Percentiles rank a stretch among this genome's conserved stretches.
Conservation (phyloP, 2,888 invertebrate genomes). For the Ichneumoninae sp. region DNA sequence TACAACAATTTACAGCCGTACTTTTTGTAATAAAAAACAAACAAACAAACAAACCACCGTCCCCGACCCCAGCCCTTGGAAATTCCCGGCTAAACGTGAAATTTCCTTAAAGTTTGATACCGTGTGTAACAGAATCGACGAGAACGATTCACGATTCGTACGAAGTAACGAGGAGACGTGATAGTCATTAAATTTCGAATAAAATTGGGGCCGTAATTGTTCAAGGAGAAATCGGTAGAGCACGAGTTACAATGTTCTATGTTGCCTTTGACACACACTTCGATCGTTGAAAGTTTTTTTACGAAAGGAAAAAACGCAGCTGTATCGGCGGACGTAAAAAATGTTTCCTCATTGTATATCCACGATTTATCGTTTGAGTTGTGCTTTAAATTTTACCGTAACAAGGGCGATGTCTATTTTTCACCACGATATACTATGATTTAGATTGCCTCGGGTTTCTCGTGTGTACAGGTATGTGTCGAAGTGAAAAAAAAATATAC, state of each 20-base stretch:
- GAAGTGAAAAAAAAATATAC: neutral
- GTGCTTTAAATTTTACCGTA: neutral
- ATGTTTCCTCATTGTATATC: neutral
- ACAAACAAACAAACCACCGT: conserved; percentile 36
- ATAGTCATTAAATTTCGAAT: conserved; percentile 40
- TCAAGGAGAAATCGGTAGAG: conserved; percentile 41
- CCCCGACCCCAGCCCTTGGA: conserved; percentile 37
- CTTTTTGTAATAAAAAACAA: conserved; percentile 62
- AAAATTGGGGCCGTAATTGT: conserved; percentile 43
- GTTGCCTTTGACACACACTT: conserved; percentile 35
- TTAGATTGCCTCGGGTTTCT: neutral
- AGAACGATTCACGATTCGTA: conserved; percentile 10
- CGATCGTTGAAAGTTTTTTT: conserved; percentile 7
- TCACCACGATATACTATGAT: neutral
- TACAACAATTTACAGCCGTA: conserved; percentile 55
- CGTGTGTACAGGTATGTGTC: neutral
- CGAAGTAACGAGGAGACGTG: conserved; percentile 12
- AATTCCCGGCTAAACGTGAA: conserved; percentile 38
- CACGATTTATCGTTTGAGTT: neutral
- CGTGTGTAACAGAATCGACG: conserved; percentile 12
- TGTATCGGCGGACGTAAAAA: neutral
- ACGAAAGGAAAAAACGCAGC: neutral
- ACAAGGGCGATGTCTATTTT: neutral
- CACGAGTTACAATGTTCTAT: conserved; percentile 39
- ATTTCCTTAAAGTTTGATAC: conserved; percentile 28